Evolutionary conservation across 2,888 invertebrate species (phyloP).

Genomic region (Enchytraeus crypticus): DNA sequence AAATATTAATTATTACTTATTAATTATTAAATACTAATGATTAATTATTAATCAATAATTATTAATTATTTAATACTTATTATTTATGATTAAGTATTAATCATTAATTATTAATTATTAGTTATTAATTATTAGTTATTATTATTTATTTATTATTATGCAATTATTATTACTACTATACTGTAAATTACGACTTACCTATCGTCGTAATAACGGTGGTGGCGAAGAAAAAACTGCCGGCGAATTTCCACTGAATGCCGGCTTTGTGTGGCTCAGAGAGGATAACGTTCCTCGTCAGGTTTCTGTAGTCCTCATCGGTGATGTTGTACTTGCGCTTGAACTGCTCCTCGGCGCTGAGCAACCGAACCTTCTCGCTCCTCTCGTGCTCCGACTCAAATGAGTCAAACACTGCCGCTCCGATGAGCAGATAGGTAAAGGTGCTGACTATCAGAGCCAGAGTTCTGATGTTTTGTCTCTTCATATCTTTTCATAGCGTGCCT

Average conservation of each 20-base stretch:
- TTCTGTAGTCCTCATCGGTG: conserved; percentile 77
- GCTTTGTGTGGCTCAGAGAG: conserved; percentile 95
- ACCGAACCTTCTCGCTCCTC: conserved; percentile 69
- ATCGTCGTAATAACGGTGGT: conserved; percentile 97
- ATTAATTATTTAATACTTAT: too few species aligned
- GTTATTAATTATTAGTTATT: too few species aligned
- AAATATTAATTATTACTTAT: too few species aligned
- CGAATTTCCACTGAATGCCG: conserved; percentile 99
- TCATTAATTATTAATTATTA: too few species aligned
- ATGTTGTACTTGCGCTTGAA: conserved; percentile 74
- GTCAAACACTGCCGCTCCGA: conserved; percentile 98
- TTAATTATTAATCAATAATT: too few species aligned
- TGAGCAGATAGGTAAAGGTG: conserved; percentile 94
- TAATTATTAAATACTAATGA: too few species aligned
- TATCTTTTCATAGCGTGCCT: conserved; percentile 44
- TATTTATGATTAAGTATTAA: too few species aligned
- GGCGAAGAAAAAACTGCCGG: conserved; percentile 97
- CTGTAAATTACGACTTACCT: conserved; percentile 54
- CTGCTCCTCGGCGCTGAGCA: conserved; percentile 46
- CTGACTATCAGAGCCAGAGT: conserved; percentile 94
- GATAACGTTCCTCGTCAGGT: conserved; percentile 79
- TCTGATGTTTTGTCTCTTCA: conserved; percentile 97
- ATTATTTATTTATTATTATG: too few species aligned
- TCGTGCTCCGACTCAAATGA: conserved; percentile 93
- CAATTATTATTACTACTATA: too few species aligned